Evolutionary conservation across 2,888 invertebrate genomes (phyloP).

Genomic region (Perizoma flavofasciatum): DNA sequence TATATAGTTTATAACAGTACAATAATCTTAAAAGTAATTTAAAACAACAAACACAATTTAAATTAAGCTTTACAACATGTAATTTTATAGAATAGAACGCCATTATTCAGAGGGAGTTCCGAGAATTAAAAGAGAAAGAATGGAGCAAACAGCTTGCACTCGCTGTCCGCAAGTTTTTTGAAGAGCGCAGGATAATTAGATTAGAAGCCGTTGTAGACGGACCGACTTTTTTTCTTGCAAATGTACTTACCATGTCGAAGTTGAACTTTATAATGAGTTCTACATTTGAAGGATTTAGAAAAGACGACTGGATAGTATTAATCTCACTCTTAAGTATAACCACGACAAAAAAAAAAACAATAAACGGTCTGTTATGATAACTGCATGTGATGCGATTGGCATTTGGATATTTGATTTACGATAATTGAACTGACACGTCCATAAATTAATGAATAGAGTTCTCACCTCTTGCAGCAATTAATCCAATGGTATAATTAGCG

Average conservation of each 20-base stretch:
- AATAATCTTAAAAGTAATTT: constrained; percentile 32
- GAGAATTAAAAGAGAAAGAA: constrained; percentile 54
- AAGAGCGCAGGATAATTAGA: constrained; percentile 73
- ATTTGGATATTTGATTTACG: constrained; percentile 7
- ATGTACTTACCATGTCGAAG: constrained; percentile 35
- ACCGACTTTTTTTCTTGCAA: constrained; percentile 41
- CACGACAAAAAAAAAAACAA: neutral
- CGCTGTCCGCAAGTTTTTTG: constrained; percentile 63
- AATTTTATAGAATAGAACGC: constrained; percentile 49
- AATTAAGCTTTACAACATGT: constrained; percentile 39
- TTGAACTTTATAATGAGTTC: constrained; percentile 41
- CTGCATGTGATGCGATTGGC: constrained; percentile 2
- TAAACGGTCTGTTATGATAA: constrained; percentile 2
- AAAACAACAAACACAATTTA: constrained; percentile 41
- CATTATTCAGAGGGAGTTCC: constrained; percentile 49
- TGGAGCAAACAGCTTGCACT: constrained; percentile 62
- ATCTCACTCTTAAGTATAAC: neutral
- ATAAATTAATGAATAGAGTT: constrained; percentile 28
- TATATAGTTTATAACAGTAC: constrained; percentile 15
- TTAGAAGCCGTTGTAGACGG: constrained; percentile 60
- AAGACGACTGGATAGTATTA: neutral
- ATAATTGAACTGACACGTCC: neutral
- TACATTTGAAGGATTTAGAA: constrained; percentile 32
- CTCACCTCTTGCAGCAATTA: constrained; percentile 46
- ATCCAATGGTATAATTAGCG: constrained; percentile 34